phyloP scores from a whole-genome alignment of 30 jellyfish, hydroid and myxozoan species.

The Cassiopea andromeda region DNA sequence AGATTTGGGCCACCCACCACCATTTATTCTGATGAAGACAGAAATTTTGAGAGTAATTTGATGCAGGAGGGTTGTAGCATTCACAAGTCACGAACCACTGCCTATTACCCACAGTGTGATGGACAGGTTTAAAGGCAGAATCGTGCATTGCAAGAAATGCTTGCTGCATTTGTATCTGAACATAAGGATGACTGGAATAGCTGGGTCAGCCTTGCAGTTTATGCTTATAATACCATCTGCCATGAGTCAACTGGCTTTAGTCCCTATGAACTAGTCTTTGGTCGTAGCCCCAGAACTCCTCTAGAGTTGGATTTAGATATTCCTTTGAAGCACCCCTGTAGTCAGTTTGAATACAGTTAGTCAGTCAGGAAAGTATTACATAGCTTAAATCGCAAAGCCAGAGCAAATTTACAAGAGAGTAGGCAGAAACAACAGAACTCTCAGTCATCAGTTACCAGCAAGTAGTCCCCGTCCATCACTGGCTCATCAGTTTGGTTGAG shows the following conservation, averaged over 20 bases:
- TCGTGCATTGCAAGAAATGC: constrained; percentile 11
- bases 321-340: constrained; percentile 18
- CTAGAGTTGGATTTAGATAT: constrained; percentile 9
- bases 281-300: constrained; percentile 22
- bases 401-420: not conserved
- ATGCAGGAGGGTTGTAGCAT: constrained; percentile 45
- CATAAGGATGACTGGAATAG: constrained; percentile 4
- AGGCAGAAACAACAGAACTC: not conserved
- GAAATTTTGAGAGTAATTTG: constrained; percentile 42
- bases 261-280: constrained; percentile 24
- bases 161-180: constrained; percentile 14
- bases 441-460: not conserved
- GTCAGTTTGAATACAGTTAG: constrained; percentile 29
- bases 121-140: constrained; percentile 37
- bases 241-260: not conserved
- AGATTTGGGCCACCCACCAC: constrained; percentile 46
- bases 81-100: constrained; percentile 62
- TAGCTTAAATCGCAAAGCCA: not conserved
- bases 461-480: constrained; percentile 28
- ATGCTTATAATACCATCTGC: too few species aligned
- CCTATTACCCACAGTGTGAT: constrained; percentile 67
- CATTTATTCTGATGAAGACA: constrained; percentile 68
- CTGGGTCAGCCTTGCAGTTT: constrained; percentile 13
- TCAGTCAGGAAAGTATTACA: constrained; percentile 14
- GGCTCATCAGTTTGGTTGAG: constrained; percentile 33